Percentiles rank a stretch among this genome's conserved stretches.
Conservation (phyloP, 2,888 invertebrate genomes). For the Rhabditophanes sp. region DNA sequence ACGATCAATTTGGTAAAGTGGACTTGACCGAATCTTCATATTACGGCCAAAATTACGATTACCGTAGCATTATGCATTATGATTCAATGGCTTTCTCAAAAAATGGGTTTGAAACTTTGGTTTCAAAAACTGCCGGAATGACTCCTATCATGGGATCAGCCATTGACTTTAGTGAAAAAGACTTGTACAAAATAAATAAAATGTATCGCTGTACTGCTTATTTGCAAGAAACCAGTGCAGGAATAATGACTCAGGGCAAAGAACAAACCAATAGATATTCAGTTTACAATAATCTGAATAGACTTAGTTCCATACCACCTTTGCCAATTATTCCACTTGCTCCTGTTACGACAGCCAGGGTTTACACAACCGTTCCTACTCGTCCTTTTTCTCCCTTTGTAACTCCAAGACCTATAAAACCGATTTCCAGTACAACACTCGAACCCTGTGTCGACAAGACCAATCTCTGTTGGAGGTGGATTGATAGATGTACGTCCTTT, state of each 20-base stretch:
- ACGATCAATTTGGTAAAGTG: slow-evolving; percentile 44
- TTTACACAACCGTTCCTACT: slow-evolving; percentile 5
- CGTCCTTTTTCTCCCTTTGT: slow-evolving; percentile 3
- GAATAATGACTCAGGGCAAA: too few species aligned
- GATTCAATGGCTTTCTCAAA: slow-evolving; percentile 38
- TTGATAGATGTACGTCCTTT: slow-evolving; percentile 35
- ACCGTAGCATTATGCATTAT: slow-evolving; percentile 33
- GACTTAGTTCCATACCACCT: slow-evolving; percentile 1
- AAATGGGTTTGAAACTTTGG: slow-evolving; percentile 18
- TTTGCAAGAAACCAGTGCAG: slow-evolving; percentile 1
- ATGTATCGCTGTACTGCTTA: slow-evolving; percentile 34
- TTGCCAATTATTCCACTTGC: slow-evolving; percentile 4
- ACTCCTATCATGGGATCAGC: slow-evolving; percentile 41
- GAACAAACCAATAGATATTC: too few species aligned
- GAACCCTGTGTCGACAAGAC: slow-evolving; percentile 30
- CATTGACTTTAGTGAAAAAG: slow-evolving; percentile 39
- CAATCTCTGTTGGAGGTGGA: slow-evolving; percentile 41
- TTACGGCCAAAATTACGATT: slow-evolving; percentile 37
- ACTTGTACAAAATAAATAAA: slow-evolving; percentile 39
- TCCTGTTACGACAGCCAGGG: slow-evolving; percentile 2
- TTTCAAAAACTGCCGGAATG: slow-evolving; percentile 34
- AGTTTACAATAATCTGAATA: neutral
- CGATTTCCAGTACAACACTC: too few species aligned
- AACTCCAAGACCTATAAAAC: slow-evolving; percentile 1
- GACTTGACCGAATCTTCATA: slow-evolving; percentile 41